Conservation (phyloP, 2,888 invertebrate genomes). For the Blomia tropicalis region DNA sequence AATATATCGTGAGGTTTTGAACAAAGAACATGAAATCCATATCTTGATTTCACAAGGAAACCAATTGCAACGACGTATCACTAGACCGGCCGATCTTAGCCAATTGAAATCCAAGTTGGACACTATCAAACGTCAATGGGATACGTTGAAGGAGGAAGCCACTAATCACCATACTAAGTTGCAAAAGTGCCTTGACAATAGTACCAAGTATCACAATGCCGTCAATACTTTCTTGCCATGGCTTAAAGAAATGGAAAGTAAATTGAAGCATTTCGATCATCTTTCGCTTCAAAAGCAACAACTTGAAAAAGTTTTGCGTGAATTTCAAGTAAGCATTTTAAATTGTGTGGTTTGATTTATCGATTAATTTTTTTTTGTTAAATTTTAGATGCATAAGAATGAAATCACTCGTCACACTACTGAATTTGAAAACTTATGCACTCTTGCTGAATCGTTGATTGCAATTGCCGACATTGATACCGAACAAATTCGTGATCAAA, state of each 20-base stretch:
- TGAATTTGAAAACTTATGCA: constrained; percentile 74
- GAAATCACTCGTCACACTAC: constrained; percentile 85
- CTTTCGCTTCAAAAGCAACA: constrained; percentile 61
- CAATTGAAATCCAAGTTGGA: constrained; percentile 43
- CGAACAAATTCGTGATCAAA: constrained; percentile 64
- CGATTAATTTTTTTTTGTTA: background rate
- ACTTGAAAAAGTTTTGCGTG: constrained; percentile 69
- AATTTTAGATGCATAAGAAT: constrained; percentile 45
- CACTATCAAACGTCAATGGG: constrained; percentile 77
- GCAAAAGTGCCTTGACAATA: constrained; percentile 72
- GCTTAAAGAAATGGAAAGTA: constrained; percentile 69
- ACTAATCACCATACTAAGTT: constrained; percentile 63
- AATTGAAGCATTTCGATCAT: constrained; percentile 57
- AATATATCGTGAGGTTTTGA: constrained; percentile 68
- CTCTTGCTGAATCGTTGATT: constrained; percentile 70
- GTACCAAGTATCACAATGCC: constrained; percentile 68
- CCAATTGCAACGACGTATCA: constrained; percentile 66
- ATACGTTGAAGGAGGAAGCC: constrained; percentile 69
- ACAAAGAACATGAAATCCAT: constrained; percentile 77
- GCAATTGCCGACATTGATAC: constrained; percentile 76
- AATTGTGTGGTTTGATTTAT: background rate
- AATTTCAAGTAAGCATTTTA: constrained; percentile 41
- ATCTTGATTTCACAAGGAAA: constrained; percentile 45
- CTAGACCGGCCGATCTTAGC: constrained; percentile 32
- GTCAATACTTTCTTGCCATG: constrained; percentile 73